Conservation (phyloP, 2,113 vertebrate genomes). For the Setophaga kirtlandii region DNA sequence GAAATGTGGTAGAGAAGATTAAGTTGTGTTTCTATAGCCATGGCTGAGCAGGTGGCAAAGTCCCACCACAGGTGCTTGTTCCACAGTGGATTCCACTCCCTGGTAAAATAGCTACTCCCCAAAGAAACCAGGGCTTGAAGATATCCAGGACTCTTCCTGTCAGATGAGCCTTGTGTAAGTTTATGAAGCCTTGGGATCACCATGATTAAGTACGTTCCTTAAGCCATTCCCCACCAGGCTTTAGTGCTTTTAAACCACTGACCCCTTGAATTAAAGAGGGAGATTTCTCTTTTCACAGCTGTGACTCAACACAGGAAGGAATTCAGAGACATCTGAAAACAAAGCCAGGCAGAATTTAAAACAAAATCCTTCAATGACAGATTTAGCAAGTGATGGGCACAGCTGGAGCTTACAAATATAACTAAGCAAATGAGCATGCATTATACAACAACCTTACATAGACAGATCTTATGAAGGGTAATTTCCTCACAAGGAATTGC, state of each 20-base stretch:
- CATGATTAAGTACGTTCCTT: constrained; percentile 35
- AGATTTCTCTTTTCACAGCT: constrained; percentile 63
- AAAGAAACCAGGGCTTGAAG: constrained; percentile 2
- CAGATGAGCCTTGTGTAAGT: neutral
- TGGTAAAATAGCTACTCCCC: neutral
- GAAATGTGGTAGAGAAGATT: neutral
- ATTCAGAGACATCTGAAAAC: constrained; percentile 56
- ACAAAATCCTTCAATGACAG: constrained; percentile 64
- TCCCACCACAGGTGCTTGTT: constrained; percentile 37
- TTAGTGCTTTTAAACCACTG: constrained; percentile 55
- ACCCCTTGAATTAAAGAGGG: constrained; percentile 48
- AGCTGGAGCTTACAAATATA: constrained; percentile 57
- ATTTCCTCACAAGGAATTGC: neutral
- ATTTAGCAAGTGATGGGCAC: constrained; percentile 52
- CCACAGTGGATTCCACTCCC: neutral
- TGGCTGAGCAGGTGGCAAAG: constrained; percentile 6
- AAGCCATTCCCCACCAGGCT: neutral
- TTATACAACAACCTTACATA: neutral
- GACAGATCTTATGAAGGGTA: neutral
- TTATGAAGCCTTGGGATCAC: constrained; percentile 18
- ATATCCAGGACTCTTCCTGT: neutral
- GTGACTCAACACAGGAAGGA: constrained; percentile 51
- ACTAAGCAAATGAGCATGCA: neutral
- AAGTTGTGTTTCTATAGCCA: neutral
- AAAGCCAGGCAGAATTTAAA: constrained; percentile 58